Conservation (phyloP, 2,113 vertebrate species). For the Anas platyrhynchos region DNA sequence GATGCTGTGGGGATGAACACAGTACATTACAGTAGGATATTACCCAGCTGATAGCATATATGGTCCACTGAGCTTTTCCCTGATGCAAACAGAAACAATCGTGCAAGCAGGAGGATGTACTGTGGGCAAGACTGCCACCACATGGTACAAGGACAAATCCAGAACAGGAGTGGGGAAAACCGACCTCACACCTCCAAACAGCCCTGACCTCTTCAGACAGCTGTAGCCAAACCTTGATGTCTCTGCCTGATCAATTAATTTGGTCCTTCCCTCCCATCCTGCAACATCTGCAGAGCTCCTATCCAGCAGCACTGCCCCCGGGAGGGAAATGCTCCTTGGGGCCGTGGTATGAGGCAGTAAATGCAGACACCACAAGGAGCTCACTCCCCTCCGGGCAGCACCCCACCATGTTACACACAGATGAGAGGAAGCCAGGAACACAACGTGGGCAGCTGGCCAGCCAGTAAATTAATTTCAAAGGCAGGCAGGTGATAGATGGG, state of each 20-base stretch:
- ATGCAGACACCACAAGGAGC: not conserved
- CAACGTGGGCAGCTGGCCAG: not conserved
- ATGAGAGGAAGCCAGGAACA: not conserved
- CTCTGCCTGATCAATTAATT: not conserved
- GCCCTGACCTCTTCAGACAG: not conserved
- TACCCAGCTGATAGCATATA: not conserved
- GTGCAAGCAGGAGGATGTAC: not conserved
- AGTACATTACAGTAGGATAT: not conserved
- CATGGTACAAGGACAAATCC: not conserved
- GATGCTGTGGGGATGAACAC: not conserved
- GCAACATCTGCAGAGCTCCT: rapidly evolving
- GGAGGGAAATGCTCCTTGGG: not conserved
- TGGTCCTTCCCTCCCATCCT: not conserved
- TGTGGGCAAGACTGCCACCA: slow-evolving; percentile 32
- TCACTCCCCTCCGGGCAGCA: not conserved
- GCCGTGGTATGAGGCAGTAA: not conserved
- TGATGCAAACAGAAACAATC: not conserved
- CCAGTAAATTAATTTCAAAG: slow-evolving; percentile 34
- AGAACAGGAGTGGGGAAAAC: not conserved
- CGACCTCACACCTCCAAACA: not conserved
- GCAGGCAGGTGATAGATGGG: not conserved
- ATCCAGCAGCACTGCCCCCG: not conserved
- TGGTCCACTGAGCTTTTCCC: not conserved
- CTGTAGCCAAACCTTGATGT: not conserved
- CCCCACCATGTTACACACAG: rapidly evolving